Base-by-base conservation (phyloP, 1,140 invertebrate genomes). In the Cherax quadricarinatus region DNA sequence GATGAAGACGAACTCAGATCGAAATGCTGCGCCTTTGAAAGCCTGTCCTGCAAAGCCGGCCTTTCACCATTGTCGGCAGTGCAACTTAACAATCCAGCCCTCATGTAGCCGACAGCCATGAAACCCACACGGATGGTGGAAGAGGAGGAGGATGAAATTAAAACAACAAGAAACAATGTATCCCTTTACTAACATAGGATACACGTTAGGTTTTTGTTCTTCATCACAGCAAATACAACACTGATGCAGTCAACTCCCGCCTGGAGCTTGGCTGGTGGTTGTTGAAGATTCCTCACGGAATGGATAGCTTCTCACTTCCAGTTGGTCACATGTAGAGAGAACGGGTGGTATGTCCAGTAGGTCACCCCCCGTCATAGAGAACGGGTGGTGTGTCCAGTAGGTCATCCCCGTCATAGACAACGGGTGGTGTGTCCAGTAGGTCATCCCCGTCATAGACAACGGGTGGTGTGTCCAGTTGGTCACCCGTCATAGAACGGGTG, bases 171-270 rank as follows among this genome's bases (percentile, higher is more conserved):
- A 16, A 60, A 88, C 53, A 62, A 30, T 79, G 18, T 48, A 88
- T 81, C 75, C 78, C 60, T 81, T 81, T 62, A 60, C n/a, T 88
- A 62, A 51, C 24, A 24, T 78, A 41, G 78, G 86, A 79, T 80
- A 79, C 86, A 88, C 57, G 86, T 88, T 81, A 88, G 14, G 24
- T 88, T 80, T 88, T 60, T 70, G 70, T 83, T 89, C 62, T 89
- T 89, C 79, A 89, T 89, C 88, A 89, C 88, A 89, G 88, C 88
- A 89, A 89, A 89, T 89, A 89, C 88, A 89, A 89, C 88, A 89
- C 60, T 84, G 49, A 89, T 89, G 80, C 88, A 89, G 60, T 83
- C 88, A 83, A 83, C 88, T 83, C 80, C 88, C 80, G 88, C 88
- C 88, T 73, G 81, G 79, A 82, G 81, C n/a, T 24, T 83, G 88